Percentiles rank a stretch among this genome's conserved stretches.
Conservation (phyloP, 2,113 vertebrate species). For the Laticauda colubrina region DNA sequence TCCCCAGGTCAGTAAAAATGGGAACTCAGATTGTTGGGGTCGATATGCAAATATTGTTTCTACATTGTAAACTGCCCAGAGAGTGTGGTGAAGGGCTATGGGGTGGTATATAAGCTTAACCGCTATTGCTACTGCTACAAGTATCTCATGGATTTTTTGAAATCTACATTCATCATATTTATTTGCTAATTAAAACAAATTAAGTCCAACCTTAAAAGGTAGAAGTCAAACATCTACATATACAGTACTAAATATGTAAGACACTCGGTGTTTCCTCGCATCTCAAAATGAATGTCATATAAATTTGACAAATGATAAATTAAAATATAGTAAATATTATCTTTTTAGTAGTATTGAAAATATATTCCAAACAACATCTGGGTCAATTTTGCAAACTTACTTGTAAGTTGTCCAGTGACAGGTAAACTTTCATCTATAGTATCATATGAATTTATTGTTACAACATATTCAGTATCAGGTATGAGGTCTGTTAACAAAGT, state of each 20-base stretch:
- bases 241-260: neutral
- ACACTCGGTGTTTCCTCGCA: neutral
- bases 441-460: constrained; percentile 81
- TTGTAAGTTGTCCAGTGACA: constrained; percentile 87
- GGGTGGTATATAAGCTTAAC: neutral
- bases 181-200: neutral
- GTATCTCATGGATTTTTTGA: neutral
- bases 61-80: neutral
- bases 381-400: constrained; percentile 73
- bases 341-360: neutral
- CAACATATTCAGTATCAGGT: constrained; percentile 83
- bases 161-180: neutral
- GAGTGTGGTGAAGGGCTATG: neutral
- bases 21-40: neutral
- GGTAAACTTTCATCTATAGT: constrained; percentile 85
- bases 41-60: neutral
- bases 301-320: neutral
- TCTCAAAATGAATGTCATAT: neutral
- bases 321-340: neutral
- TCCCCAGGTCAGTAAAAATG: neutral
- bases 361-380: neutral
- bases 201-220: neutral
- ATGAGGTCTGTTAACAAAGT: constrained; percentile 83
- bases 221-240: neutral
- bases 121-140: neutral